Evolutionary conservation across 2,888 invertebrate species (phyloP).

Genomic region (Nebria brevicollis): DNA sequence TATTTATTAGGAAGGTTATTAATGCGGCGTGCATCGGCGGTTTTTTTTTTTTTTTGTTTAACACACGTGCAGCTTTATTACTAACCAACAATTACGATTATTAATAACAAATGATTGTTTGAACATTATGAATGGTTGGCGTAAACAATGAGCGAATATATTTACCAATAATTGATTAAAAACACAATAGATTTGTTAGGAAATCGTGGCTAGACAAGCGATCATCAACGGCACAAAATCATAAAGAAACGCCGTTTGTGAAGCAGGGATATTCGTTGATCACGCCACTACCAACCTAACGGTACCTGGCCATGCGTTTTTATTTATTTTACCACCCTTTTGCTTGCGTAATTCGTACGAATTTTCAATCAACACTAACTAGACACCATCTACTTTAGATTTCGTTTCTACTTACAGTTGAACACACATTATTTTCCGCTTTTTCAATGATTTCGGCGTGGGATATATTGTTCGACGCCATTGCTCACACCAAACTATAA

Average conservation of each 20-base stretch:
- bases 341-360: not conserved
- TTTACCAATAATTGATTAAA: constrained; percentile 41
- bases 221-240: constrained; percentile 34
- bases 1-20: too few relatives aligned
- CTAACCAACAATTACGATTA: constrained; percentile 19
- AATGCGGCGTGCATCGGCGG: constrained; percentile 2
- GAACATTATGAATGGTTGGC: not conserved
- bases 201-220: constrained; percentile 36
- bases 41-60: constrained; percentile 25
- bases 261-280: constrained; percentile 34
- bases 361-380: not conserved
- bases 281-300: constrained; percentile 38
- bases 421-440: constrained; percentile 50
- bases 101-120: not conserved
- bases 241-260: constrained; percentile 29
- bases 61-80: constrained; percentile 37
- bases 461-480: constrained; percentile 52
- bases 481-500: constrained; percentile 41
- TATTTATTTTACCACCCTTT: not conserved
- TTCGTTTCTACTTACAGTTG: constrained; percentile 49
- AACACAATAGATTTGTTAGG: constrained; percentile 33
- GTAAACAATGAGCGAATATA: constrained; percentile 7
- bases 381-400: constrained; percentile 2
- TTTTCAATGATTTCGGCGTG: constrained; percentile 51
- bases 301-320: not conserved